Evolutionary conservation across 2,797 vertebrate species (phyloP).

Genomic region (Telmatherina bonti): DNA sequence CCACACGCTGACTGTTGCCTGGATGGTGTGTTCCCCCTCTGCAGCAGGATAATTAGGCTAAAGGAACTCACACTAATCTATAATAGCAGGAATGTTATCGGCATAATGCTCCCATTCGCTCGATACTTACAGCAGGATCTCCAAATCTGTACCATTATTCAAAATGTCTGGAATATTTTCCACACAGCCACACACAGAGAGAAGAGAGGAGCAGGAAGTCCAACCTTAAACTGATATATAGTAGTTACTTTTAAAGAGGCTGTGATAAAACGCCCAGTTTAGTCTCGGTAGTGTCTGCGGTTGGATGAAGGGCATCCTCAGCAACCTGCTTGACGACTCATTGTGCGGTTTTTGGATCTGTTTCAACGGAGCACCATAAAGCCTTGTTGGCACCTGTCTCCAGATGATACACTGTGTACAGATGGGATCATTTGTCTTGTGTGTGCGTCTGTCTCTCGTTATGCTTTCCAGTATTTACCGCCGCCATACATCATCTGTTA

Average conservation of each 20-base stretch:
- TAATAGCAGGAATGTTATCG: conserved; percentile 49
- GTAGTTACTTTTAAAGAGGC: conserved; percentile 37
- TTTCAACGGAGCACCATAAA: conserved; percentile 61
- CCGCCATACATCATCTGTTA: conserved; percentile 65
- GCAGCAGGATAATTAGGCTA: conserved; percentile 54
- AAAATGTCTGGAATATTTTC: conserved; percentile 58
- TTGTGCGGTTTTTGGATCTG: conserved; percentile 53
- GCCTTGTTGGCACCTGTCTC: conserved; percentile 51
- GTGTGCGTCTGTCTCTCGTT: conserved; percentile 54
- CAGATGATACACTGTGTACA: conserved; percentile 66
- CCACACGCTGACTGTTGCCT: conserved; percentile 4
- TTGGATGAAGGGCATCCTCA: conserved; percentile 38
- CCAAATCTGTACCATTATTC: conserved; percentile 49
- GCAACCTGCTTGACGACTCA: conserved; percentile 48
- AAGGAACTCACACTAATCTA: conserved; percentile 57
- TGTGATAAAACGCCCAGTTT: conserved; percentile 36
- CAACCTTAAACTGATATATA: conserved; percentile 37
- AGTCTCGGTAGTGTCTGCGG: conserved; percentile 29
- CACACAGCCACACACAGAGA: neutral
- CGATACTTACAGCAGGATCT: conserved; percentile 50
- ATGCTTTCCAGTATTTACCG: conserved; percentile 38
- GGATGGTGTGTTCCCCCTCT: conserved; percentile 31
- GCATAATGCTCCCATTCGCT: conserved; percentile 38
- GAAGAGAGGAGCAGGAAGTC: conserved; percentile 21
- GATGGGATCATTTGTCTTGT: conserved; percentile 75